Evolutionary conservation across 2,113 vertebrate genomes (phyloP).

Genomic region (Centropus unirufus): DNA sequence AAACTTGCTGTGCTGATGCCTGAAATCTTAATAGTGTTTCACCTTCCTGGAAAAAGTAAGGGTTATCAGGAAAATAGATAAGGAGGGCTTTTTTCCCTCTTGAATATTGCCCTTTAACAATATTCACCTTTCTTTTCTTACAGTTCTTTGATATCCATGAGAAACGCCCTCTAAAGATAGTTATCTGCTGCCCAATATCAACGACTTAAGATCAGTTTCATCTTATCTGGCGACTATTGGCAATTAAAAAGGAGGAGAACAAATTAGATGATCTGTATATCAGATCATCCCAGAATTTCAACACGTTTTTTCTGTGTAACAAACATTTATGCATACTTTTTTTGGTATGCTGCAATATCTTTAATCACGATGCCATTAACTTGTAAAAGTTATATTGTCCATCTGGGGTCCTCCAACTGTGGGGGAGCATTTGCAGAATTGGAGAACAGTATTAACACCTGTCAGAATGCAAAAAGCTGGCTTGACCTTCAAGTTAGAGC

Average conservation of each 20-base stretch:
- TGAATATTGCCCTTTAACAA: background rate
- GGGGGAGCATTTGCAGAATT: background rate
- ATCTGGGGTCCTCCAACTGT: background rate
- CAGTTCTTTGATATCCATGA: background rate
- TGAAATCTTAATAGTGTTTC: background rate
- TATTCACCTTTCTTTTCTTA: background rate
- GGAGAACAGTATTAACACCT: slow-evolving; percentile 32
- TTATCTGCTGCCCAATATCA: background rate
- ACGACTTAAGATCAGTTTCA: background rate
- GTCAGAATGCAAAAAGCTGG: slow-evolving; percentile 13
- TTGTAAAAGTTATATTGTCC: slow-evolving; percentile 24
- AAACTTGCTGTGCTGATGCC: background rate
- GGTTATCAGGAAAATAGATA: background rate
- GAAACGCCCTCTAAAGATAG: background rate
- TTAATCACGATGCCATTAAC: slow-evolving; percentile 22
- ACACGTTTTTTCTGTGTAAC: slow-evolving; percentile 32
- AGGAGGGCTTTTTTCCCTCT: background rate
- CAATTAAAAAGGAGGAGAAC: slow-evolving; percentile 30
- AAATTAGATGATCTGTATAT: slow-evolving; percentile 40
- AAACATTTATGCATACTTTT: slow-evolving; percentile 1
- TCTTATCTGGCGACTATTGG: slow-evolving; percentile 2
- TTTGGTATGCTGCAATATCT: background rate
- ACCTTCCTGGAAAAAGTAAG: background rate
- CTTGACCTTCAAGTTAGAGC: slow-evolving; percentile 43
- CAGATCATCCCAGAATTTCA: slow-evolving; percentile 20